Evolutionary conservation across 2,888 invertebrate genomes (phyloP).

Genomic region (Nemoura dubitans): DNA sequence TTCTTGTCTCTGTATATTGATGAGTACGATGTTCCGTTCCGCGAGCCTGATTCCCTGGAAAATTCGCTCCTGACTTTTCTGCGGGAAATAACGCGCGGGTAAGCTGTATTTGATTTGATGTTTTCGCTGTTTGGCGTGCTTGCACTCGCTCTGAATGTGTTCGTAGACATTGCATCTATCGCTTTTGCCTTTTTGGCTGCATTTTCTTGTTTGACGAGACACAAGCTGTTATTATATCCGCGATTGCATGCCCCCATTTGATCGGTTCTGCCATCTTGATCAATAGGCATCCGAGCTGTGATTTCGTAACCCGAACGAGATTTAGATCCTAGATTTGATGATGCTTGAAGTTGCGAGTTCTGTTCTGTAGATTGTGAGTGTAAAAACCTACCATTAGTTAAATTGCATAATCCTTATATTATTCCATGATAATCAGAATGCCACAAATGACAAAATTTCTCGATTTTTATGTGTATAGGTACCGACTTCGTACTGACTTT

Average conservation of each 20-base stretch:
- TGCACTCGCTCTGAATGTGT: neutral
- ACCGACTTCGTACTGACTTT: too few species aligned
- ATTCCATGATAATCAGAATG: too few species aligned
- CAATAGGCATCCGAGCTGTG: neutral
- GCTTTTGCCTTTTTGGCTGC: neutral
- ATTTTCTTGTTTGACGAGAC: neutral
- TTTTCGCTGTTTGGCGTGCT: neutral
- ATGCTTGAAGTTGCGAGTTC: neutral
- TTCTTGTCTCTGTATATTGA: neutral
- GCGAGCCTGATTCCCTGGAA: neutral
- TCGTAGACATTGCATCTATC: neutral
- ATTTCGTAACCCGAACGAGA: neutral
- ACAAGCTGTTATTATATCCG: neutral
- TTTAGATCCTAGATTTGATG: neutral
- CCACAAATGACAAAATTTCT: too few species aligned
- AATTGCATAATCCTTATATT: too few species aligned
- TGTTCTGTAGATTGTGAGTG: too few species aligned
- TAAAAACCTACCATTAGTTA: too few species aligned
- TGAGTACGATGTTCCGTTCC: neutral
- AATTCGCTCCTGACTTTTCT: neutral
- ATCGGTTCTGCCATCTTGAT: neutral
- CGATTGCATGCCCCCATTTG: neutral
- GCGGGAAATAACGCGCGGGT: neutral
- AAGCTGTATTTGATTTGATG: neutral
- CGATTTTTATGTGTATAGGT: too few species aligned